These are phyloP conservation scores for Leiothrix lutea DNA, from an alignment of 2,113 vertebrate species.

Conservation along the genomic window DNA sequence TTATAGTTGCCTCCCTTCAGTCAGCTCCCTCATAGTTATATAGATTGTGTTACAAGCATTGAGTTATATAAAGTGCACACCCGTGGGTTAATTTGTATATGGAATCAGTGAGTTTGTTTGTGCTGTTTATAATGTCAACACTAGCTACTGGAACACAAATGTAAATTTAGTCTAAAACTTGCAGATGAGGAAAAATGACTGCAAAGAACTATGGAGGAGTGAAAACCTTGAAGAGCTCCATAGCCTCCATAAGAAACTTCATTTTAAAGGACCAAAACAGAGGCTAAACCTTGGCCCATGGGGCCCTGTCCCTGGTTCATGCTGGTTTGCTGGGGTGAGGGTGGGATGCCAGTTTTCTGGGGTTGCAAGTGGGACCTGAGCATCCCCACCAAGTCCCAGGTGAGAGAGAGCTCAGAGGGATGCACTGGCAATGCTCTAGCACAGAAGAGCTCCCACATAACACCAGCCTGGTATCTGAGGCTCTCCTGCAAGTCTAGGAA, in stretches of 20 bases:
- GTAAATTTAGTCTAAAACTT: not conserved
- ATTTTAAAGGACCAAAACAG: not conserved
- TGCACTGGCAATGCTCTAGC: not conserved
- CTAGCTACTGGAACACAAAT: not conserved
- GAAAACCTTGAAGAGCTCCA: not conserved
- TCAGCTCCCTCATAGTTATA: not conserved
- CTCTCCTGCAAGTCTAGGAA: not conserved
- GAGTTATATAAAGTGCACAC: not conserved
- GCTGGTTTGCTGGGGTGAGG: not conserved
- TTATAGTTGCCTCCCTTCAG: not conserved
- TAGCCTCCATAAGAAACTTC: not conserved
- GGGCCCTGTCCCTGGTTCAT: rapidly evolving
- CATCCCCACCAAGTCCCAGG: not conserved
- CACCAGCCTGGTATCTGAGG: not conserved
- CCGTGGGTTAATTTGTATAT: not conserved
- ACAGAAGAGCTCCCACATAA: not conserved
- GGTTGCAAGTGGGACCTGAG: not conserved
- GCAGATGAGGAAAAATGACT: not conserved
- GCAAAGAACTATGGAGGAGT: not conserved
- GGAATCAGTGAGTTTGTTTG: not conserved
- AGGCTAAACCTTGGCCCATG: not conserved
- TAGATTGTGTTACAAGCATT: not conserved
- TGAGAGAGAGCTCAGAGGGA: not conserved
- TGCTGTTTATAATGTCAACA: not conserved
- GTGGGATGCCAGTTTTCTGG: not conserved